These are phyloP conservation scores for Eupithecia vulgata DNA, from an alignment of 2,888 invertebrate species.

Conservation along the genomic window DNA sequence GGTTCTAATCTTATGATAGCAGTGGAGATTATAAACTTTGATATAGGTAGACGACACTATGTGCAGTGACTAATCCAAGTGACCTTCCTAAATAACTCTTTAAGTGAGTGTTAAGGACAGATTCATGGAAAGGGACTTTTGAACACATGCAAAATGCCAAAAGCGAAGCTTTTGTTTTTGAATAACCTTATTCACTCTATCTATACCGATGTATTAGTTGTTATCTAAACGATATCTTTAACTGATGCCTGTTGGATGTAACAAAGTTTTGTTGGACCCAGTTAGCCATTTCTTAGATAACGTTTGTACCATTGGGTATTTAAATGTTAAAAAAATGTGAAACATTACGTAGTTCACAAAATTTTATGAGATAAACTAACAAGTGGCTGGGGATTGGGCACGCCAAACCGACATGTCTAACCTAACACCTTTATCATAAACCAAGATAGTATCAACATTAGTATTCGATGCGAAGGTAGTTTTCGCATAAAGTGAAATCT, in stretches of 20 bases:
- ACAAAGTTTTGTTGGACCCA: conserved; percentile 33
- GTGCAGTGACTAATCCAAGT: conserved; percentile 75
- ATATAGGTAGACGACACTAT: conserved; percentile 56
- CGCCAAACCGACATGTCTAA: conserved; percentile 27
- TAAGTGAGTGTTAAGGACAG: conserved; percentile 67
- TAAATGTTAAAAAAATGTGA: background rate
- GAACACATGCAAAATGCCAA: conserved; percentile 68
- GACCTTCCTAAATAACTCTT: conserved; percentile 75
- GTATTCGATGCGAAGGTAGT: conserved; percentile 72
- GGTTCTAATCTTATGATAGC: conserved; percentile 58
- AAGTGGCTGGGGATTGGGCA: conserved; percentile 25
- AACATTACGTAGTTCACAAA: background rate
- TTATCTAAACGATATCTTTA: conserved; percentile 68
- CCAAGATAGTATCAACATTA: conserved; percentile 55
- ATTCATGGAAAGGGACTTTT: conserved; percentile 52
- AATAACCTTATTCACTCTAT: conserved; percentile 64
- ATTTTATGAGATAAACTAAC: background rate
- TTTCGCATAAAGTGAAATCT: conserved; percentile 79
- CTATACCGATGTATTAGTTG: conserved; percentile 72
- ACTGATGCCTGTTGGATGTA: conserved; percentile 56
- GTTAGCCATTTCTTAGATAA: conserved; percentile 21
- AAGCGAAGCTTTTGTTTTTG: conserved; percentile 78
- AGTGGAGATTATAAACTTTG: conserved; percentile 54
- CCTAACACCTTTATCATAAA: conserved; percentile 37
- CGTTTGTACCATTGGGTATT: background rate